Evolutionary conservation across 2,113 vertebrate species (phyloP).

Genomic region (Motacilla alba): DNA sequence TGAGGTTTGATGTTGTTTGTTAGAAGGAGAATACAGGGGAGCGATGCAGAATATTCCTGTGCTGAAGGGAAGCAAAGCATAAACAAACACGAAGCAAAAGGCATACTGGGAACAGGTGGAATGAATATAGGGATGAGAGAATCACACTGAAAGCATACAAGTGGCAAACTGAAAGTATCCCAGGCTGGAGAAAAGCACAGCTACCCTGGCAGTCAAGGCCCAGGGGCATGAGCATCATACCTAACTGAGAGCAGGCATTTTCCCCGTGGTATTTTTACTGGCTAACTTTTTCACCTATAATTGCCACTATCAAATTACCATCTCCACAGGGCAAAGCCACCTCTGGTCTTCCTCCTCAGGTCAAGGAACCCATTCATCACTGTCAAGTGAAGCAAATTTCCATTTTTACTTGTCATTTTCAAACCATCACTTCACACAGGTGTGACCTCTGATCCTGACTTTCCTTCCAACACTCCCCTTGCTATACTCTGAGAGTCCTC

Average conservation of each 20-base stretch:
- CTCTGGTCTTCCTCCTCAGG: slow-evolving; percentile 9
- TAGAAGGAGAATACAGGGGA: background rate
- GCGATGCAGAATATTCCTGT: background rate
- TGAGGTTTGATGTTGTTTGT: background rate
- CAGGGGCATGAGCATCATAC: background rate
- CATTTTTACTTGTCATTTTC: slow-evolving; percentile 32
- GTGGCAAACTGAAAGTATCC: background rate
- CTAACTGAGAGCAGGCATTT: background rate
- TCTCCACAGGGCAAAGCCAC: background rate
- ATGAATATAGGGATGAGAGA: background rate
- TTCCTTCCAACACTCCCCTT: background rate
- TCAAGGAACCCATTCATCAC: slow-evolving; percentile 32
- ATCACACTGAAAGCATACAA: background rate
- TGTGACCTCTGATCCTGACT: slow-evolving; percentile 34
- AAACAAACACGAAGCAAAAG: background rate
- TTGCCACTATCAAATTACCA: slow-evolving; percentile 13
- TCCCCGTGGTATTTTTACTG: background rate
- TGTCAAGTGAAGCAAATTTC: background rate
- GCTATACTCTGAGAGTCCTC: background rate
- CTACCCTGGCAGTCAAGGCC: accelerated
- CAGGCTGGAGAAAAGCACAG: background rate
- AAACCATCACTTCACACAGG: background rate
- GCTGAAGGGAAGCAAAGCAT: accelerated
- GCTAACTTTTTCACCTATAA: slow-evolving; percentile 27
- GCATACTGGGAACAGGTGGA: background rate